Base-by-base conservation (phyloP, 2,888 invertebrate genomes). In the Dynastes tityus region DNA sequence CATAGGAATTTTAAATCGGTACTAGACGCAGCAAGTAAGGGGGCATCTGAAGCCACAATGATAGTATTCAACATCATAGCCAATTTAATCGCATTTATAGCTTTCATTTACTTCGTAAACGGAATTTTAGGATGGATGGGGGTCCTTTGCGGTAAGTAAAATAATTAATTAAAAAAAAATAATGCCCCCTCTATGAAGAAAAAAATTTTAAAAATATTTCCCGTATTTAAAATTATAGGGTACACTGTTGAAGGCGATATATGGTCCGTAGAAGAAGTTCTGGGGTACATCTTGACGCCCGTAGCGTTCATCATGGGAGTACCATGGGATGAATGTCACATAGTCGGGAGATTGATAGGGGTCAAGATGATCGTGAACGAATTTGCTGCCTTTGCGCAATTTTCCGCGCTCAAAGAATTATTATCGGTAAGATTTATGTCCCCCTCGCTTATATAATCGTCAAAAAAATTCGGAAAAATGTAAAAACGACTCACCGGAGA, bases 311-410 rank as follows among this genome's bases (percentile, higher is more conserved):
- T 96, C 11, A 96, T 99, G 94, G 99, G 95, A 83, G 92, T 94
- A 0, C 92, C 93, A 0, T 93, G 93, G 93, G 89, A 91, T 0
- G 94, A 97, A 82, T 95, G 95, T 80, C 93, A 94, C 83, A 87
- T 90, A 37, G 96, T 98, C 0, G 98, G 94, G 0, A 92, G 93
- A 49, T 90, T 98, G 8, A 94, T 98, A 64, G 98, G 98, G 0
- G 89, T 97, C 27, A 98, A 98, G 90, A 96, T 95, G 0, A 93
- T 97, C 16, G 92, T 97, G 16, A 98, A 98, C 85, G 98, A 98
- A 88, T 98, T 98, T 87, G 94, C 97, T 0, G 98, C 98, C 0
- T 98, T 97, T 87, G 91, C 94, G 86, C 90, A 93, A 67, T 91
- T 98, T 87, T 93, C 94, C 0, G 89, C 91, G 80, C 92, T 93